These are phyloP conservation scores for Acanthis flammea DNA, from an alignment of 2,797 vertebrate genomes.

Conservation along the genomic window DNA sequence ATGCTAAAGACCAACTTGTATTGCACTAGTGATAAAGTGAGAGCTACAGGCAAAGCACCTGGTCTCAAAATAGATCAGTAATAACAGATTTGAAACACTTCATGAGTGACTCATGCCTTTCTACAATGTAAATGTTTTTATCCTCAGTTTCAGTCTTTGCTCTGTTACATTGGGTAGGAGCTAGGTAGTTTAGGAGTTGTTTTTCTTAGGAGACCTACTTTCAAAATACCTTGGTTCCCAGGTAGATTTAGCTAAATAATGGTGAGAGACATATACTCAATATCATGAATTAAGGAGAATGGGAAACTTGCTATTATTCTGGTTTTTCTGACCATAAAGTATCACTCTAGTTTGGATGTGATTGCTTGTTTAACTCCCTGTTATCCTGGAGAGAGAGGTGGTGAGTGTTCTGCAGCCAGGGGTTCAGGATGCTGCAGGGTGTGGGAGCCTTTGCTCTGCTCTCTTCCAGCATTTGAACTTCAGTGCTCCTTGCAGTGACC, in stretches of 20 bases:
- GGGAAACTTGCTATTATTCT: not conserved
- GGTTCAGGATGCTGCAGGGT: not conserved
- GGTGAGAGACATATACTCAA: not conserved
- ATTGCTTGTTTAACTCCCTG: not conserved
- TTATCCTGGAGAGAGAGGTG: not conserved
- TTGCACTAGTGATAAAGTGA: not conserved
- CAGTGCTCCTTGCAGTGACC: not conserved
- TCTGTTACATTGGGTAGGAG: not conserved
- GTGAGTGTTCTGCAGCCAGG: not conserved
- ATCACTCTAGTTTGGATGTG: fast-evolving
- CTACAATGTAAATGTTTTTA: not conserved
- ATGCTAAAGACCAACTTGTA: not conserved
- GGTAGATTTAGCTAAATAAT: not conserved
- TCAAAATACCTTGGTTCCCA: not conserved
- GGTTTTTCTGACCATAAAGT: not conserved
- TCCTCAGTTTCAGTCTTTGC: not conserved
- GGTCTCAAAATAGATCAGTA: not conserved
- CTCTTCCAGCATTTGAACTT: not conserved
- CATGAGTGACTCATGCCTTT: not conserved
- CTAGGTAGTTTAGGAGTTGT: not conserved
- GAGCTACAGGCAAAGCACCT: not conserved
- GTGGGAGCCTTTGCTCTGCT: not conserved
- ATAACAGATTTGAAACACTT: not conserved
- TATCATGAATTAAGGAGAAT: not conserved
- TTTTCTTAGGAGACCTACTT: not conserved